Conservation (phyloP, 2,797 vertebrate species). For the Perodicticus potto region DNA sequence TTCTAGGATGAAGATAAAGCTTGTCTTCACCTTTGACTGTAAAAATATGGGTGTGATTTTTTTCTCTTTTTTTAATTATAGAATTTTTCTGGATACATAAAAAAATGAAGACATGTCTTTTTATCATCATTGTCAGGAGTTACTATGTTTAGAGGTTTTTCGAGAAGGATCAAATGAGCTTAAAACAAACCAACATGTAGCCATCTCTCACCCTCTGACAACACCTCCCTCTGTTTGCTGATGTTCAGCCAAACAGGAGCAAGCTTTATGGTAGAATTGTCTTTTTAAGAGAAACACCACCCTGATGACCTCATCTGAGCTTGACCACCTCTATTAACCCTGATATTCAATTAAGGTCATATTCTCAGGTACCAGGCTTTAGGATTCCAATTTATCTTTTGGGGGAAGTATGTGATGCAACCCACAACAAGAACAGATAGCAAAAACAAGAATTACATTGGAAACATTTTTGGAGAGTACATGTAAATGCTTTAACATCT, state of each 20-base stretch:
- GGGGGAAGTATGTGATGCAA: neutral
- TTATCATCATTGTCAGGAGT: neutral
- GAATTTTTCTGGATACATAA: neutral
- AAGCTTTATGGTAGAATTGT: neutral
- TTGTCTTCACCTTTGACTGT: neutral
- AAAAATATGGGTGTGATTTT: neutral
- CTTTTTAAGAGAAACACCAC: neutral
- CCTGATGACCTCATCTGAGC: neutral
- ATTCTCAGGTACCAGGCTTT: slow-evolving; percentile 4
- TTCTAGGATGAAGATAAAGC: neutral
- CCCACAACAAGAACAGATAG: neutral
- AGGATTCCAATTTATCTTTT: neutral
- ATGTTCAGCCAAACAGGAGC: neutral
- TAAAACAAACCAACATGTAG: slow-evolving; percentile 20
- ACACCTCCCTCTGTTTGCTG: neutral
- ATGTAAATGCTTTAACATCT: slow-evolving; percentile 15
- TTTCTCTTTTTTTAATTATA: neutral
- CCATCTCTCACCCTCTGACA: neutral
- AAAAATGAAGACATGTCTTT: neutral
- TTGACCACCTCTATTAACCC: neutral
- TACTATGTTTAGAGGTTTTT: neutral
- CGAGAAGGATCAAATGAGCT: neutral
- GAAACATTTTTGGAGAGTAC: neutral
- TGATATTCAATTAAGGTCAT: neutral
- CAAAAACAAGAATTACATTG: neutral